Percentiles rank a stretch among this genome's conserved stretches.
Evolutionary conservation across 2,888 invertebrate species (phyloP).

Genomic region (Unio delphinus): DNA sequence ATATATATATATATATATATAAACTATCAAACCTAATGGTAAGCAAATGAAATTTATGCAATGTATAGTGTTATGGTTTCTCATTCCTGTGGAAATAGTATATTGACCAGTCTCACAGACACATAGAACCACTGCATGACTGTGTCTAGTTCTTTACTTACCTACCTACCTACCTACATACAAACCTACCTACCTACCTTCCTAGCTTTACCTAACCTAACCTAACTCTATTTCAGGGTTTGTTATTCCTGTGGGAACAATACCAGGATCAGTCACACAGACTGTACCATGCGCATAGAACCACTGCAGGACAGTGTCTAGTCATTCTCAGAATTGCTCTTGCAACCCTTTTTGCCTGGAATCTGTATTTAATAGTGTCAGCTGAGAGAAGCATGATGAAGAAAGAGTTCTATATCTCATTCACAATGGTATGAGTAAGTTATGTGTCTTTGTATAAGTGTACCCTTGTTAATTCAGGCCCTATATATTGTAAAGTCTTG

Average conservation of each 20-base stretch:
- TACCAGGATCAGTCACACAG: conserved; percentile 59
- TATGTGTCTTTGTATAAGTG: not conserved
- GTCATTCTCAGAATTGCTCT: conserved; percentile 59
- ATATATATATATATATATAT: too few relatives aligned
- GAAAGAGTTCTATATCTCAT: conserved; percentile 63
- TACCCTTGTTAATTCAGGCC: not conserved
- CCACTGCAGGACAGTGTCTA: conserved; percentile 57
- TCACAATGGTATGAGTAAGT: conserved; percentile 57
- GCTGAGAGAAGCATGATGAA: conserved; percentile 62
- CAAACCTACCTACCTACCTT: not conserved
- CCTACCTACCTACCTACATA: too few relatives aligned
- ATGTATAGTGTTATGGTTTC: conserved; percentile 43
- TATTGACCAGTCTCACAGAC: conserved; percentile 58
- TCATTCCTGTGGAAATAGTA: conserved; percentile 67
- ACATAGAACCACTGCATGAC: conserved; percentile 59
- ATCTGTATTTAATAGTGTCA: conserved; percentile 54
- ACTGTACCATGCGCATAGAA: conserved; percentile 62
- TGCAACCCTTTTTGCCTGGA: conserved; percentile 63
- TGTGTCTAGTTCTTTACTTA: conserved; percentile 49
- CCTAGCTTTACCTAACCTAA: not conserved
- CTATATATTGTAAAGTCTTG: not conserved
- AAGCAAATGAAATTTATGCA: too few relatives aligned
- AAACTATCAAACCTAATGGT: too few relatives aligned
- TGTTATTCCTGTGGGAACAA: conserved; percentile 66
- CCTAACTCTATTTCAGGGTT: conserved; percentile 44